Evolutionary conservation across 2,888 invertebrate species (phyloP), one percentile per base, ranked within the genome.

Genomic region (Metacarcinus magister): DNA sequence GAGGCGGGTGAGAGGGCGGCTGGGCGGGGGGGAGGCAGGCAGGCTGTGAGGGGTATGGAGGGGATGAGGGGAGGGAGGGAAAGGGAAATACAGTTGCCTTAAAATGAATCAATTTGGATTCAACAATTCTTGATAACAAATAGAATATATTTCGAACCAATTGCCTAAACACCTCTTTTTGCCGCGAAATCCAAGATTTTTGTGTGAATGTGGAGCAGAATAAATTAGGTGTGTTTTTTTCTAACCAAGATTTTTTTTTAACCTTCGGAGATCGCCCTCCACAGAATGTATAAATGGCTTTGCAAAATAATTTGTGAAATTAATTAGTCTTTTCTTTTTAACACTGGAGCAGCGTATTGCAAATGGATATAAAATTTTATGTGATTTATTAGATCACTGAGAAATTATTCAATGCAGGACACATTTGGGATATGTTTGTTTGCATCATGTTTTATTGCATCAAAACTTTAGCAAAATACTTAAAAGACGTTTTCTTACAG

Each of bases 81-180:
- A 82, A 82, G 82, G 82, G 82, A 82, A 82, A 82, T 82, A 82
- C 82, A 82, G 82, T 82, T 82, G 32, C 82, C 82, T 82, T 82
- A 82, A 82, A 82, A 82, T 82, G 82, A 82, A 82, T 82, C 82
- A 82, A 82, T 82, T 82, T 82, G 82, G 82, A 82, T 82, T 32
- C 82, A 82, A 82, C 82, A 82, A 82, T 82, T 82, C 82, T 82
- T 82, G 82, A 82, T 82, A 82, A 82, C 82, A 82, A 82, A 82
- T 82, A 82, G 82, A 82, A 82, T 82, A 82, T 82, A 82, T 82
- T 82, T 82, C 32, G 32, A 82, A 32, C 82, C 82, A 82, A 82
- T 82, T 82, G 82, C 75, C 75, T 75, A 75, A 75, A 28, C 75
- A 32, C 28, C 32, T 82, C 32, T 82, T 82, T 82, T 82, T 32